Percentiles rank a stretch among this genome's conserved stretches.
phyloP scores from a whole-genome alignment of 2,113 vertebrate species.

The Chlamydotis undulata region DNA sequence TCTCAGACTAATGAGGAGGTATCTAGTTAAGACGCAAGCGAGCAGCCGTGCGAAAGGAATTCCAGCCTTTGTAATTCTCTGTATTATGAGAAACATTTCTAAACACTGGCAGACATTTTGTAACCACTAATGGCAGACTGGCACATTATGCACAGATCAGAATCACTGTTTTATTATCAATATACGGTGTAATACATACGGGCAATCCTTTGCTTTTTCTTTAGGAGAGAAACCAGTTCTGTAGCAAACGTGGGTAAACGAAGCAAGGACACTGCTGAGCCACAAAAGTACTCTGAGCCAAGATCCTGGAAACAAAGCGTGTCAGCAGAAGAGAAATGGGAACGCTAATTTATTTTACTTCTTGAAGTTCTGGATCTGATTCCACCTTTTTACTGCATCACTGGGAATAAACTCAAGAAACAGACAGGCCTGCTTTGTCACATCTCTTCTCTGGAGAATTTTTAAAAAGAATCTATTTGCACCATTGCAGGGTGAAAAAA shows the following conservation, averaged over 20 bases:
- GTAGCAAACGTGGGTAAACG: background rate
- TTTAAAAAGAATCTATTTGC: background rate
- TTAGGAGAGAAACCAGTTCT: background rate
- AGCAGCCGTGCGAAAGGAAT: background rate
- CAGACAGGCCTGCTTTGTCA: constrained; percentile 7
- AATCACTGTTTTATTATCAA: background rate
- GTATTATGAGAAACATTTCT: background rate
- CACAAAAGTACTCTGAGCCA: background rate
- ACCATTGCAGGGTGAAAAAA: background rate
- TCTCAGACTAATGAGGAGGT: background rate
- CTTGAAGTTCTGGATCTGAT: background rate
- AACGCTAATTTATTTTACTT: background rate
- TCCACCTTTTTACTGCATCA: background rate
- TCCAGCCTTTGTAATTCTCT: background rate
- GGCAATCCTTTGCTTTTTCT: background rate
- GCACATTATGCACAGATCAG: background rate
- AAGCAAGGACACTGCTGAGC: background rate
- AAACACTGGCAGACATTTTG: background rate
- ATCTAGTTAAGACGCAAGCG: background rate
- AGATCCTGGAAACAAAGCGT: background rate
- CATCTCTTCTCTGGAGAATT: constrained; percentile 2
- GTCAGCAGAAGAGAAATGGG: background rate
- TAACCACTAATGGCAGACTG: background rate
- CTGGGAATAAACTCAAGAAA: background rate
- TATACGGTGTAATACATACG: background rate